These are phyloP conservation scores for Dinoponera quadriceps DNA, from an alignment of 1,140 invertebrate species.

Conservation along the genomic window DNA sequence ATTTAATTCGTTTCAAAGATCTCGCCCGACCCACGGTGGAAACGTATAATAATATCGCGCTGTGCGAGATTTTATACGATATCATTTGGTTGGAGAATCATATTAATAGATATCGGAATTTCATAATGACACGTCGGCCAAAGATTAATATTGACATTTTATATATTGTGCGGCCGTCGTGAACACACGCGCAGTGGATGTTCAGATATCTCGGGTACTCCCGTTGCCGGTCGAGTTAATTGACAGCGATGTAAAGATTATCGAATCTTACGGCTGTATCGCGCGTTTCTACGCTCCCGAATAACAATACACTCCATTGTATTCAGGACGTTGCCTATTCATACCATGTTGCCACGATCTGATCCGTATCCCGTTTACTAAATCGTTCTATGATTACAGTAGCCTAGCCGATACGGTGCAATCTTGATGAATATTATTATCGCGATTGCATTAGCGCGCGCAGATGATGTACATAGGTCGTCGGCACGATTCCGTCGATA, in stretches of 20 bases:
- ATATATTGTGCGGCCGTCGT: neutral
- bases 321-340: neutral
- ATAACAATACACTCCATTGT: neutral
- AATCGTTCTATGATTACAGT: slow-evolving; percentile 7
- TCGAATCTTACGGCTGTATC: neutral
- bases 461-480: neutral
- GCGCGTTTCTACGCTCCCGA: neutral
- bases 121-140: neutral
- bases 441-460: slow-evolving; percentile 24
- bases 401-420: slow-evolving; percentile 18
- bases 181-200: neutral
- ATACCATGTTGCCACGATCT: neutral
- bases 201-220: neutral
- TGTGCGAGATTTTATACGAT: no score
- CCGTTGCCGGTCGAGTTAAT: neutral
- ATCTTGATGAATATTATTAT: slow-evolving; percentile 43
- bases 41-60: no score
- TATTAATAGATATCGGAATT: slow-evolving; percentile 13
- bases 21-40: no score
- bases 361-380: slow-evolving; percentile 6
- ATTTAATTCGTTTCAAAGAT: neutral
- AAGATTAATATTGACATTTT: slow-evolving; percentile 19
- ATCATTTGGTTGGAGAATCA: neutral
- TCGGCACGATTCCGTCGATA: slow-evolving; percentile 24
- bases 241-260: neutral